A percentile compares a stretch with the other conserved stretches of the same genome.
Conservation (phyloP, 2,888 invertebrate species). For the Labia minor region DNA sequence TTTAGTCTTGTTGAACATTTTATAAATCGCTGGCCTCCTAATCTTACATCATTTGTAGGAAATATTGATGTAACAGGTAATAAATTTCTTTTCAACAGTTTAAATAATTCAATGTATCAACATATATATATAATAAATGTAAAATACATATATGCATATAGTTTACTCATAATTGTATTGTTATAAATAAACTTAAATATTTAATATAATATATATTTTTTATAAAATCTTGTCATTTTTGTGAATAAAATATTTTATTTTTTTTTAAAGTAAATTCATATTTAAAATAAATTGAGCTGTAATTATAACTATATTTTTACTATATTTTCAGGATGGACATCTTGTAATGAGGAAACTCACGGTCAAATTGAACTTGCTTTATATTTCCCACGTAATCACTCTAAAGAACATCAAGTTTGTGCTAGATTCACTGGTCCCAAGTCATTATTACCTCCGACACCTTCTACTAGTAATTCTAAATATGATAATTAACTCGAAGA, state of each 20-base stretch:
- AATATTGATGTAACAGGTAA: not conserved
- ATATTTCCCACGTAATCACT: conserved; percentile 21
- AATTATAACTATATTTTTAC: too few species aligned
- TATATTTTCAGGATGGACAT: conserved; percentile 23
- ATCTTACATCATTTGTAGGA: not conserved
- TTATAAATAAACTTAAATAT: too few species aligned
- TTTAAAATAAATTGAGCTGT: not conserved
- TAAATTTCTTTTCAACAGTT: too few species aligned
- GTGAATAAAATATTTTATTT: too few species aligned
- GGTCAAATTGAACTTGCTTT: conserved; percentile 16
- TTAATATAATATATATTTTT: too few species aligned
- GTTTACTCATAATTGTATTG: too few species aligned
- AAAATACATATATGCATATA: too few species aligned
- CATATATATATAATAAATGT: too few species aligned
- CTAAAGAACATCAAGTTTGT: conserved; percentile 24
- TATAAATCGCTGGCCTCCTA: not conserved
- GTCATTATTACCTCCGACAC: conserved; percentile 22
- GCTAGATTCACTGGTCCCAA: conserved; percentile 26
- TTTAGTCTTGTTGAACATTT: not conserved
- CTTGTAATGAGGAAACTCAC: not conserved
- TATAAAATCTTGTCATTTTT: too few species aligned
- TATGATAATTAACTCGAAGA: too few species aligned
- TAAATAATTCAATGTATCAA: too few species aligned
- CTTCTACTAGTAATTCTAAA: conserved; percentile 9
- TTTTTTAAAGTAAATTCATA: too few species aligned